Evolutionary conservation across 2,113 vertebrate genomes (phyloP), one percentile per base, ranked within the genome.

Genomic region (Tauraco erythrolophus): DNA sequence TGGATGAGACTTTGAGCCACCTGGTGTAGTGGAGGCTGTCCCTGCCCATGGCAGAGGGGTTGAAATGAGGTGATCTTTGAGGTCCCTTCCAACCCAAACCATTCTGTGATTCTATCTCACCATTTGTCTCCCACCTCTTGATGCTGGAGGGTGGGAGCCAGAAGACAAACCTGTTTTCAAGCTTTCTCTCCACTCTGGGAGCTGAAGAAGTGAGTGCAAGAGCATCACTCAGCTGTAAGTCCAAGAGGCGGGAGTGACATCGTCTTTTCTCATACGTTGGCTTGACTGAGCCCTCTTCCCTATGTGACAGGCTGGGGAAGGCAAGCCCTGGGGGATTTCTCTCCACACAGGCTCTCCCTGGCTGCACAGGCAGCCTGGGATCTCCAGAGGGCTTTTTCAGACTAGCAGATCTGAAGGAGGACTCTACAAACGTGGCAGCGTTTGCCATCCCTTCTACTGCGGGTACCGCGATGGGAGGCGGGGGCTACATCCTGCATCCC

Each of bases 241-340:
- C 28, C 2, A 23, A 33, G 37, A 30, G 30, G 25, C 0, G 2
- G 13, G 13, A 14, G 5, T 10, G 43, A 2, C 18, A 39, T 1
- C 57, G 12, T 7, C 28, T 19, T 6, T 23, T 33, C 46, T 58
- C 25, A 9, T 30, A 11, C 33, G 31, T 60, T 8, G 19, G 33
- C 46, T 43, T 45, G 28, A 4, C 64, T 18, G 56, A 70, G 17
- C 31, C 28, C 31, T 7, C 13, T 25, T 27, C 53, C 45, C 6
- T 4, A 0, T 0, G 0, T 1, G 50, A 6, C 3, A 65, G 50
- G 22, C 57, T 14, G 35, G 16, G 24, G 43, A 46, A 70, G 39
- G n/a, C 45, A 41, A 65, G 5, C 31, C 23, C 31, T n/a, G 3
- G 56, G 53, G 11, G 56, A 22, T 28, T 72, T 35, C 39, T 64